Conservation (phyloP, 2,113 vertebrate genomes). For the Pseudopipra pipra region DNA sequence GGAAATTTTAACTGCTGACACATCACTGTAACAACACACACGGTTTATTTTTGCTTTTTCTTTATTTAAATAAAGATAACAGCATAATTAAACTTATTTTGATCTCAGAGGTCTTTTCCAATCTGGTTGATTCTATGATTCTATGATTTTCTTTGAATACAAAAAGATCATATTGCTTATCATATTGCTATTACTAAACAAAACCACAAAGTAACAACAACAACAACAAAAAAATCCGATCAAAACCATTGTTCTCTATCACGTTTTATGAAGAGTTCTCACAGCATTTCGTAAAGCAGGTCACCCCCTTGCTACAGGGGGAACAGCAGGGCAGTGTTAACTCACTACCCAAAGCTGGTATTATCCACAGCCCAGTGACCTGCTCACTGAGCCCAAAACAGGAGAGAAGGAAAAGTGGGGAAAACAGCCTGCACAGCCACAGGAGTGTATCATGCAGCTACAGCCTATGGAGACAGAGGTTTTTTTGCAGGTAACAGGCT, state of each 20-base stretch:
- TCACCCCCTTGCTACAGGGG: not conserved
- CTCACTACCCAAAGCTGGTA: not conserved
- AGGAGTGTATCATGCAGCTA: not conserved
- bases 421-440: not conserved
- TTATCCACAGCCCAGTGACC: not conserved
- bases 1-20: not conserved
- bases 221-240: no score
- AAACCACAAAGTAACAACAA: not conserved
- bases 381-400: not conserved
- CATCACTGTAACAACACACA: not conserved
- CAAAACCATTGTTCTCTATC: not conserved
- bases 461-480: fast-evolving
- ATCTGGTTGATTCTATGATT: no score
- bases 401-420: not conserved
- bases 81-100: not conserved
- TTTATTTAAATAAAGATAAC: not conserved
- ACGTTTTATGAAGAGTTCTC: not conserved
- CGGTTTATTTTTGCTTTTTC: not conserved
- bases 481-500: not conserved
- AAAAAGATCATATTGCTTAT: not conserved
- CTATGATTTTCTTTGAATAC: not conserved
- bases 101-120: no score
- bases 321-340: not conserved
- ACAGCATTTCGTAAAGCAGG: not conserved
- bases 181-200: not conserved